Evolutionary conservation across 2,888 invertebrate genomes (phyloP).

Genomic region (Sinohyriopsis cumingii): DNA sequence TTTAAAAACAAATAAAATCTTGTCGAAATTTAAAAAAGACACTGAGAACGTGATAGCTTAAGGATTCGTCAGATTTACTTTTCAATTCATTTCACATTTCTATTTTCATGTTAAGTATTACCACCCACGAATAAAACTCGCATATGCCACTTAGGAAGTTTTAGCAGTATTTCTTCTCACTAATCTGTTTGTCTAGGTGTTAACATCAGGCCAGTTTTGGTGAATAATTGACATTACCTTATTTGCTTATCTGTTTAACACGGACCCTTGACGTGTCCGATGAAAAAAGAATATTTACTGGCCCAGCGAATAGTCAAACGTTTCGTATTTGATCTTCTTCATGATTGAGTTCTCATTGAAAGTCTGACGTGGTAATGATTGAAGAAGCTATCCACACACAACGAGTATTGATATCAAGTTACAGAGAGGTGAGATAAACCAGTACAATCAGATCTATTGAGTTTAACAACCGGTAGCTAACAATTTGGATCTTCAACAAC

Average conservation of each 20-base stretch:
- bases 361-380: no score
- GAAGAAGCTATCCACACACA: no score
- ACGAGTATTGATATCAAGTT: no score
- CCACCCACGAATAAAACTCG: slow-evolving; percentile 17
- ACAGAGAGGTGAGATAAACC: no score
- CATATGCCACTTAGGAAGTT: slow-evolving; percentile 29
- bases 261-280: slow-evolving; percentile 11
- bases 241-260: slow-evolving; percentile 13
- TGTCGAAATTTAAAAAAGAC: no score
- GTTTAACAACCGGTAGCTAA: no score
- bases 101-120: slow-evolving; percentile 15
- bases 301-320: slow-evolving; percentile 8
- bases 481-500: no score
- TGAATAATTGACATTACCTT: slow-evolving; percentile 20
- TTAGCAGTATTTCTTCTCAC: slow-evolving; percentile 35
- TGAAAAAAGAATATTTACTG: slow-evolving; percentile 16
- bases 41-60: not conserved
- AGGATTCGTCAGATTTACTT: not conserved
- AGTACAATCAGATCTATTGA: no score
- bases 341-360: no score
- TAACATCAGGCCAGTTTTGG: slow-evolving; percentile 27
- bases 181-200: slow-evolving; percentile 49
- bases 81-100: slow-evolving; percentile 6
- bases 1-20: no score
- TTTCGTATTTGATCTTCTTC: no score